Evolutionary conservation across 2,888 invertebrate species (phyloP).

Genomic region (Venusia cambrica): DNA sequence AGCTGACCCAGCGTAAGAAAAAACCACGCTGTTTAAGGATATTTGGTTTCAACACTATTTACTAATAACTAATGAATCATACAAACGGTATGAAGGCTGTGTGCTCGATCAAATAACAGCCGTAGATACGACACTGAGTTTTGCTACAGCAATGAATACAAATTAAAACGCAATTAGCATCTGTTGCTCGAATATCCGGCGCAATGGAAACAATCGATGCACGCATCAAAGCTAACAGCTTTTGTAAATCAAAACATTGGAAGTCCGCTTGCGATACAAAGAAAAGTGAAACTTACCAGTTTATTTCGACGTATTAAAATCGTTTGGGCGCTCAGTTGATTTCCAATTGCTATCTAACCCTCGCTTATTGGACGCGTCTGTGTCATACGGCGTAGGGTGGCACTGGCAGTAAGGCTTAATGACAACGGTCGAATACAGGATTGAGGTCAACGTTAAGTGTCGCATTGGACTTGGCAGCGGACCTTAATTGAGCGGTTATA

Average conservation of each 20-base stretch:
- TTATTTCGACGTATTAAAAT: constrained; percentile 39
- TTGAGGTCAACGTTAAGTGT: constrained; percentile 69
- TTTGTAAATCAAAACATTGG: constrained; percentile 35
- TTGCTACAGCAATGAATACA: too few species aligned
- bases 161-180: constrained; percentile 33
- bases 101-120: too few species aligned
- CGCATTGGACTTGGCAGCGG: constrained; percentile 63
- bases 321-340: constrained; percentile 33
- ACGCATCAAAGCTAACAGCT: constrained; percentile 51
- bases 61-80: too few species aligned
- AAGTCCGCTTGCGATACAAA: constrained; percentile 32
- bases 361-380: constrained; percentile 58
- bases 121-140: too few species aligned
- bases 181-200: constrained; percentile 49
- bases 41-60: too few species aligned
- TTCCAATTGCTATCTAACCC: constrained; percentile 52
- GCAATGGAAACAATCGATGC: constrained; percentile 65
- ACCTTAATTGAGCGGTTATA: constrained; percentile 63
- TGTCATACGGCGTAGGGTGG: constrained; percentile 55
- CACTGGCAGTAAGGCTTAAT: constrained; percentile 63
- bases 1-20: too few species aligned
- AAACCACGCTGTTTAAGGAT: too few species aligned
- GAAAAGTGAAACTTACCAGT: constrained; percentile 42
- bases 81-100: too few species aligned
- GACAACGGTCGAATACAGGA: constrained; percentile 67